phyloP scores from a whole-genome alignment of 2,113 vertebrate species.

The Epinephelus cyanopodus region DNA sequence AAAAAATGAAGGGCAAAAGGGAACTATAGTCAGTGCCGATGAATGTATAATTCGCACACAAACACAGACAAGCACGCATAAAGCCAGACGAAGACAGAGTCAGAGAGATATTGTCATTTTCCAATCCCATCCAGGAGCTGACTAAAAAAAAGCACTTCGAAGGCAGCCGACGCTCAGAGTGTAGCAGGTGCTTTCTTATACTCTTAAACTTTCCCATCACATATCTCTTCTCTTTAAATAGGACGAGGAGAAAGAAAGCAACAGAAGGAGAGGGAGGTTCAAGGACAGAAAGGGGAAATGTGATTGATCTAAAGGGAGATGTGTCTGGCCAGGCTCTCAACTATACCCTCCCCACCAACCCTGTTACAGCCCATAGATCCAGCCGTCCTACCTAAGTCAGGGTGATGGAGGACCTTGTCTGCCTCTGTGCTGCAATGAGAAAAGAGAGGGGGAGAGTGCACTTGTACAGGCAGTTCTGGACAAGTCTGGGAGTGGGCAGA shows the following conservation, averaged over 20 bases:
- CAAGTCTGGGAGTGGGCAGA: constrained; percentile 53
- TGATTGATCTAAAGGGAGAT: constrained; percentile 84
- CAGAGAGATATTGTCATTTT: constrained; percentile 16
- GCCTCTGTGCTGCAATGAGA: constrained; percentile 66
- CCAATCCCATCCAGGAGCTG: constrained; percentile 6
- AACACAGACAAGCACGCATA: neutral
- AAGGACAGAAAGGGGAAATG: constrained; percentile 79
- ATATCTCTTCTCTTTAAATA: constrained; percentile 72
- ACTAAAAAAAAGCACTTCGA: constrained; percentile 26
- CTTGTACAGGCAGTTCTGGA: constrained; percentile 64
- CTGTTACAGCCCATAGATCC: constrained; percentile 78
- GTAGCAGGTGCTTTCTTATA: constrained; percentile 47
- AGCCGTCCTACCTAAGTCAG: constrained; percentile 80
- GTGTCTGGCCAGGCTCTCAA: constrained; percentile 78
- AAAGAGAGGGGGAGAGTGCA: constrained; percentile 57
- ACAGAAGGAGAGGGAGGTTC: constrained; percentile 69
- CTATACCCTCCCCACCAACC: constrained; percentile 52
- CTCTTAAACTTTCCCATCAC: constrained; percentile 66
- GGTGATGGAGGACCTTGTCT: constrained; percentile 81
- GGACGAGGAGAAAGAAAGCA: constrained; percentile 61
- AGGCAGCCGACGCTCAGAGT: constrained; percentile 17
- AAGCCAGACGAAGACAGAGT: neutral
- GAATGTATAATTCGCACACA: neutral
- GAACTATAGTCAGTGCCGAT: neutral
- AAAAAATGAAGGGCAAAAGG: neutral